phyloP scores from a whole-genome alignment of 2,888 invertebrate species.

The Hirtodrosophila cameraria region DNA sequence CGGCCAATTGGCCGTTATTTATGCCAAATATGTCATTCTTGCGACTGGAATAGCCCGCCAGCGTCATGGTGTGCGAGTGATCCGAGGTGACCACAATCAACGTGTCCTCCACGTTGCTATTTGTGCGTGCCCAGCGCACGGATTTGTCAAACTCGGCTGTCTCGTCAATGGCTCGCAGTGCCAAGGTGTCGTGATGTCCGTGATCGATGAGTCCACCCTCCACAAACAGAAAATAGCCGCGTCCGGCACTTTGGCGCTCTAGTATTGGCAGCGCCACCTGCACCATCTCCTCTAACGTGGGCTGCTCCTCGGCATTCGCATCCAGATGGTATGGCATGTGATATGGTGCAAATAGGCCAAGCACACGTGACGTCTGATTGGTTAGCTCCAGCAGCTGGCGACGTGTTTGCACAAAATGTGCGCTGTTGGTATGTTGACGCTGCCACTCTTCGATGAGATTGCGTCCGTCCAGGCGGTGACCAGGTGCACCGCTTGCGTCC shows the following conservation, averaged over 20 bases:
- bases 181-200: constrained; percentile 90
- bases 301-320: constrained; percentile 86
- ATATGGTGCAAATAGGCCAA: constrained; percentile 88
- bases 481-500: constrained; percentile 85
- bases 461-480: constrained; percentile 86
- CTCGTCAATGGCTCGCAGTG: constrained; percentile 90
- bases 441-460: constrained; percentile 90
- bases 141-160: constrained; percentile 91
- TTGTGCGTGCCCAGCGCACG: constrained; percentile 86
- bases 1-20: constrained; percentile 84
- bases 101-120: constrained; percentile 89
- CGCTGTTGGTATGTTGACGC: constrained; percentile 80
- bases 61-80: constrained; percentile 88
- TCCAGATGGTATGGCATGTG: constrained; percentile 91
- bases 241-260: constrained; percentile 84
- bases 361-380: constrained; percentile 86
- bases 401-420: constrained; percentile 87
- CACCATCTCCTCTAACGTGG: constrained; percentile 90
- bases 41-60: constrained; percentile 84
- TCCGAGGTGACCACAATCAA: constrained; percentile 92
- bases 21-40: constrained; percentile 86
- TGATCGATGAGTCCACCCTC: constrained; percentile 91
- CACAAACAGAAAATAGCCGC: constrained; percentile 91
- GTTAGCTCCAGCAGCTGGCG: constrained; percentile 86
- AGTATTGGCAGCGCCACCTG: constrained; percentile 89